These are phyloP conservation scores for Sclerurus mexicanus DNA, from an alignment of 2,113 vertebrate species.

Conservation along the genomic window DNA sequence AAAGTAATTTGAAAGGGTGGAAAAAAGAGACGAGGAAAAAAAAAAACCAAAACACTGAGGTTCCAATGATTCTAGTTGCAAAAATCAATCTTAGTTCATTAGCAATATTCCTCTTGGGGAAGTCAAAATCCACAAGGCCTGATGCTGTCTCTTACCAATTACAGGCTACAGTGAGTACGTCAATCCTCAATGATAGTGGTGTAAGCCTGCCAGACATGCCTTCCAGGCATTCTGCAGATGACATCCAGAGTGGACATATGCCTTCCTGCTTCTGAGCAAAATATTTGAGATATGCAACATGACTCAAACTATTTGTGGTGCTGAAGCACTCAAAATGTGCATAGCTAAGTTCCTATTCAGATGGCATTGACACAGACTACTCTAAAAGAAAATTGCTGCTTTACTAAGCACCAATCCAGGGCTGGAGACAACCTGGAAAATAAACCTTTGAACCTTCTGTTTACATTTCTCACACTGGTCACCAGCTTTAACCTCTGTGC, in stretches of 20 bases:
- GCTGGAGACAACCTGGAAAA: background rate
- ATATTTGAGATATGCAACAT: slow-evolving; percentile 10
- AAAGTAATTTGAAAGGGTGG: background rate
- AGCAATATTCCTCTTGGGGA: background rate
- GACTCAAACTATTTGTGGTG: background rate
- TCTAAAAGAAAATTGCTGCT: background rate
- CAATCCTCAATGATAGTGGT: background rate
- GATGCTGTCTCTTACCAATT: background rate
- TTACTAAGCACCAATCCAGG: background rate
- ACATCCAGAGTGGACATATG: slow-evolving; percentile 13
- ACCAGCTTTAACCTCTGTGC: background rate
- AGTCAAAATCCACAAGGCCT: background rate
- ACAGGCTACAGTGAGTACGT: background rate
- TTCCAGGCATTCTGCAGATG: slow-evolving; percentile 27
- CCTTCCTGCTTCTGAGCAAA: slow-evolving; percentile 5
- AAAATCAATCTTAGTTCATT: background rate
- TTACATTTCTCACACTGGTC: background rate
- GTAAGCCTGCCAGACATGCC: background rate
- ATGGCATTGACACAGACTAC: background rate
- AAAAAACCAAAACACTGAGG: background rate
- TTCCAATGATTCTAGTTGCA: background rate
- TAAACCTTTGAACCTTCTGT: background rate
- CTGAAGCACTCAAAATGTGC: background rate
- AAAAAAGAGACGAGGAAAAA: background rate
- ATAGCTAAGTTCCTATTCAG: background rate